Evolutionary conservation across 2,113 vertebrate genomes (phyloP), one percentile per base, ranked within the genome.

Genomic region (Myrmecobius fasciatus): DNA sequence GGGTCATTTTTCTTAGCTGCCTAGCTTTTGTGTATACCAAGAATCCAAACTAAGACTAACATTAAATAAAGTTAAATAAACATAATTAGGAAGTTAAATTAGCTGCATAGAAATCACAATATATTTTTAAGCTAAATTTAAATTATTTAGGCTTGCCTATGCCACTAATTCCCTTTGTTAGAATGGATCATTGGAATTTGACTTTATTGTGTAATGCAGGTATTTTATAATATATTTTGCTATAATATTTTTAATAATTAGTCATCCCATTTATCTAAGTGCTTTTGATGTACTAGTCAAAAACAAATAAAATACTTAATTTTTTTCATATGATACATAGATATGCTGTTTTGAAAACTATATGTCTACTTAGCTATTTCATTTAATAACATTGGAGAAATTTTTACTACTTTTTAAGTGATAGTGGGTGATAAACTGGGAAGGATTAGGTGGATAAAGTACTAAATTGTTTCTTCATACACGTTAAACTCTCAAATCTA

Each of bases 381-480:
- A 91, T 0, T 95, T 94, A 53, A 60, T 31, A 54, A 10, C 92
- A 51, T 36, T 91, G 31, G 60, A 91, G 91, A 48, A 91, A 54
- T 46, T 96, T 94, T 95, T 92, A 92, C 53, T 95, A 2, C 91
- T 93, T 75, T 75, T 75, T n/a, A 75, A 36, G 31, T 17, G 36
- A 75, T 12, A 1, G 17, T 75, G 14, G 14, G 60, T 94, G 89
- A 28, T 1, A 48, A 94, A 26, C 52, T 89, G 56, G 60, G 53
- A 91, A 26, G 90, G 53, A 90, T 88, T 51, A 36, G 93, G 7
- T 91, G 17, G 43, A 36, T 92, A 95, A 53, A 53, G 28, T 75
- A 83, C 24, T 97, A 94, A 91, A 93, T 91, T 43, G 89, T 43
- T 60, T 20, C 22, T 96, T 96, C 43, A 83, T 83, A 48, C 47